Evolutionary conservation across 2,888 invertebrate genomes (phyloP).

Genomic region (Chalcosyrphus nemorum): DNA sequence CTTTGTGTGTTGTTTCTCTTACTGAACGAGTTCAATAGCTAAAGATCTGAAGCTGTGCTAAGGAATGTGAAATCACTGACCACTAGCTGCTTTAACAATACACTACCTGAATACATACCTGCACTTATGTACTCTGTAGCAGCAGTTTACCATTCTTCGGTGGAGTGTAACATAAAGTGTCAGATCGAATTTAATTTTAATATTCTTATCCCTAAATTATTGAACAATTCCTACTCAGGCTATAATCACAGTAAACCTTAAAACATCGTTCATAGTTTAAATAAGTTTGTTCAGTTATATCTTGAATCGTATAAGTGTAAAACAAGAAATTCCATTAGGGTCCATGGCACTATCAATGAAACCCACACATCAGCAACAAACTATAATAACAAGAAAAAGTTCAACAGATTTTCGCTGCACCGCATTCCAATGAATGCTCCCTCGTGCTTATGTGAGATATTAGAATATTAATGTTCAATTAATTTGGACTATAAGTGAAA

Average conservation of each 20-base stretch:
- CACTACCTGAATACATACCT: conserved; percentile 44
- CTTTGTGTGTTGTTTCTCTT: conserved; percentile 1
- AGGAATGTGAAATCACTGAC: conserved; percentile 65
- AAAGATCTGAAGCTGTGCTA: conserved; percentile 30
- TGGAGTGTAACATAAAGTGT: conserved; percentile 53
- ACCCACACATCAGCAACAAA: conserved; percentile 61
- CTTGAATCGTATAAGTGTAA: not conserved
- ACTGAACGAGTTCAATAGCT: conserved; percentile 30
- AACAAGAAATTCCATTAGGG: conserved; percentile 45
- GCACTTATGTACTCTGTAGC: conserved; percentile 55
- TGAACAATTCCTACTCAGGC: not conserved
- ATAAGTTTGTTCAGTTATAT: not conserved
- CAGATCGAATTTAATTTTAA: conserved; percentile 43
- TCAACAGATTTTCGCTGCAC: conserved; percentile 36
- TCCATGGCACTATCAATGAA: conserved; percentile 50
- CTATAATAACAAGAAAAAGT: conserved; percentile 62
- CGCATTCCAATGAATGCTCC: conserved; percentile 52
- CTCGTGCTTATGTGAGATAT: conserved; percentile 34
- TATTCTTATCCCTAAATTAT: not conserved
- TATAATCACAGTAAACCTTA: no score
- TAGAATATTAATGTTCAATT: not conserved
- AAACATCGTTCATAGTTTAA: not conserved
- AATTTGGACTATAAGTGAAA: not conserved
- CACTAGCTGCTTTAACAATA: conserved; percentile 34
- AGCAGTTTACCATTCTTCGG: conserved; percentile 60